Evolutionary conservation across 37 sponge, comb jelly and placozoan species (phyloP), one percentile per base, ranked within the genome.

Genomic region (Diacarnus erythraeanus): DNA sequence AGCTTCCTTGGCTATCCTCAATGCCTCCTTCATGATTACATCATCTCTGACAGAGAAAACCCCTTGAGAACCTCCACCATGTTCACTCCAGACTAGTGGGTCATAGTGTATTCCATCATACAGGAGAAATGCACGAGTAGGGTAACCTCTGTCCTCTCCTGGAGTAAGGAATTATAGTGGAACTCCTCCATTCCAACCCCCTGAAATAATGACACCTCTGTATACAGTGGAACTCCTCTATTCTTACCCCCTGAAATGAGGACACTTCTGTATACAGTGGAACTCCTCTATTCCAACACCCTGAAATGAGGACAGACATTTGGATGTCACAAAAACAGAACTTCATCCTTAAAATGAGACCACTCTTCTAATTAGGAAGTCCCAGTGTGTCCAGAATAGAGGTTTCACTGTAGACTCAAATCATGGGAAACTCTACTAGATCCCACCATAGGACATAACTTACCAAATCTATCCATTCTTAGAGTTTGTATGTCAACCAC

Each of bases 101-200:
- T 93, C 93, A 80, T 93, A 93, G 82, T 93, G 93, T 12, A 88
- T 78, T 4, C 93, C 93, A 68, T 93, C 86, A 47, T 93, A 93
- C 0, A 93, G 43, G n/a, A 93, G 75, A 21, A 87, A 63, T 10
- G 80, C 79, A 67, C 80, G 76, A 0, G 29, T 40, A 1, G 57
- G 38, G 47, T 88, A 92, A 0, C 41, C 47, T 12, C 54, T 72
- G 23, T 72, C 79, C 29, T 76, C 59, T 60, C 89, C 89, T 88
- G 57, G 37, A 37, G 29, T 26, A 42, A 47, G 51, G 51, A 15
- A 6, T 47, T 6, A 47, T 47, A 47, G 12, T 15, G 51, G 51
- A 47, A n/a, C n/a, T n/a, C n/a, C n/a, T n/a, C n/a, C 51, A 47
- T 12, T 47, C 51, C 51, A 47, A 47, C 6, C 51, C 12, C 51